phyloP scores from a whole-genome alignment of 2,113 vertebrate genomes.

The Shinisaurus crocodilurus region DNA sequence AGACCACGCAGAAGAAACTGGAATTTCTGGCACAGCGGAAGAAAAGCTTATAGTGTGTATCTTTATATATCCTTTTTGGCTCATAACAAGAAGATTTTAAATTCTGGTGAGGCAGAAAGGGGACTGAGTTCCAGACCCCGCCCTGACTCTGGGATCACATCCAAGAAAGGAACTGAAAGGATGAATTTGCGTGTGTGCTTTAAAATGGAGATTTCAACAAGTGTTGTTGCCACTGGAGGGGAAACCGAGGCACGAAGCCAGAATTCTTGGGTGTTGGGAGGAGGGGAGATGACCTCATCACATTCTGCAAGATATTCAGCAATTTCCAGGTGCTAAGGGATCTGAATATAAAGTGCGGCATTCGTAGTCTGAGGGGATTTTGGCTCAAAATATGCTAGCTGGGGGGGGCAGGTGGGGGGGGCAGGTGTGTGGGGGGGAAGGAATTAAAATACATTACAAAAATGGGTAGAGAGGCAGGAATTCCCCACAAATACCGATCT shows the following conservation, averaged over 20 bases:
- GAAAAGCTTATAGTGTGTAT: not conserved
- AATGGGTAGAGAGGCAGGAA: not conserved
- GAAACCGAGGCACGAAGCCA: not conserved
- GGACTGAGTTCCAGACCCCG: not conserved
- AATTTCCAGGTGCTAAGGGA: not conserved
- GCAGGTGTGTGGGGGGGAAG: not conserved
- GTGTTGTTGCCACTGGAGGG: not conserved
- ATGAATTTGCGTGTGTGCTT: not conserved
- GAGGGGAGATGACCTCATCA: not conserved
- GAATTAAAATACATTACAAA: not conserved
- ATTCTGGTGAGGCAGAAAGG: not conserved
- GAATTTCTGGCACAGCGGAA: not conserved
- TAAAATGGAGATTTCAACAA: not conserved
- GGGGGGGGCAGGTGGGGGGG: not conserved
- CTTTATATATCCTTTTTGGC: conserved; percentile 25
- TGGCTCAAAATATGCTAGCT: not conserved
- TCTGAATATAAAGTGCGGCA: not conserved
- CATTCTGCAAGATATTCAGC: not conserved
- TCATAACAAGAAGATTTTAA: not conserved
- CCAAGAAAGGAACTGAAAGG: conserved; percentile 8
- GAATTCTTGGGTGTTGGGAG: not conserved
- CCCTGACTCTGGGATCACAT: not conserved
- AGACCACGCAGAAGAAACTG: not conserved
- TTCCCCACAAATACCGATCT: not conserved
- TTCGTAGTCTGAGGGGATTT: too few species aligned